These are phyloP conservation scores for Lamprotornis superbus DNA, from an alignment of 2,113 vertebrate species.

Conservation along the genomic window DNA sequence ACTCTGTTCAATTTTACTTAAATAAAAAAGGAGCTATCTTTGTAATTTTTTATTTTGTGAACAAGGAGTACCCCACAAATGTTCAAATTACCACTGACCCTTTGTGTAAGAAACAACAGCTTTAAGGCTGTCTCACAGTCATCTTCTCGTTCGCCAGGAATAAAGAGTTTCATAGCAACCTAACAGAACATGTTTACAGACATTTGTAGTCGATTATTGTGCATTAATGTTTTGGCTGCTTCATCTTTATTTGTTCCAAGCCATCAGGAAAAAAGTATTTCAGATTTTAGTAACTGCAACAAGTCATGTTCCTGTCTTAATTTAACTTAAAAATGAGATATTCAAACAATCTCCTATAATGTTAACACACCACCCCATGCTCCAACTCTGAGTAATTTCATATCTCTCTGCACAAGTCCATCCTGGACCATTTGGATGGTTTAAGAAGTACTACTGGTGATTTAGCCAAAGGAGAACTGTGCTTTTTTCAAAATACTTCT, in stretches of 20 bases:
- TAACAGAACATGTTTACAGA: slow-evolving; percentile 51
- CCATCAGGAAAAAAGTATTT: slow-evolving; percentile 12
- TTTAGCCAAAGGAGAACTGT: neutral
- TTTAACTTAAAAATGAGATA: neutral
- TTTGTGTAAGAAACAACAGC: neutral
- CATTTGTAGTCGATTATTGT: slow-evolving; percentile 18
- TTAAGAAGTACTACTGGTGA: neutral
- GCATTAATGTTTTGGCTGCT: slow-evolving; percentile 37
- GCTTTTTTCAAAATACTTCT: neutral
- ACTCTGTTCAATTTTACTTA: neutral
- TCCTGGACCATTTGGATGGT: neutral
- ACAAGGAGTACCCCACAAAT: neutral
- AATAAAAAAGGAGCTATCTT: neutral
- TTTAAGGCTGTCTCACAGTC: neutral
- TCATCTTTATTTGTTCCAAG: slow-evolving; percentile 31
- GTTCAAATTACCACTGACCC: neutral
- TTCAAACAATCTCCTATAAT: neutral
- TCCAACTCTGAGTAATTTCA: neutral
- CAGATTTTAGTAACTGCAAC: neutral
- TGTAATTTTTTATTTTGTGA: neutral
- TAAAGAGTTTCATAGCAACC: slow-evolving; percentile 49
- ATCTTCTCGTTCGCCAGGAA: neutral
- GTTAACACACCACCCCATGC: neutral
- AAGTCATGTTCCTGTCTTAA: neutral
- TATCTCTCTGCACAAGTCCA: neutral